A percentile compares a stretch with the other conserved stretches of the same genome.
These are phyloP conservation scores for Drosophila orosa DNA, from an alignment of 1,140 invertebrate genomes.

Conservation along the genomic window DNA sequence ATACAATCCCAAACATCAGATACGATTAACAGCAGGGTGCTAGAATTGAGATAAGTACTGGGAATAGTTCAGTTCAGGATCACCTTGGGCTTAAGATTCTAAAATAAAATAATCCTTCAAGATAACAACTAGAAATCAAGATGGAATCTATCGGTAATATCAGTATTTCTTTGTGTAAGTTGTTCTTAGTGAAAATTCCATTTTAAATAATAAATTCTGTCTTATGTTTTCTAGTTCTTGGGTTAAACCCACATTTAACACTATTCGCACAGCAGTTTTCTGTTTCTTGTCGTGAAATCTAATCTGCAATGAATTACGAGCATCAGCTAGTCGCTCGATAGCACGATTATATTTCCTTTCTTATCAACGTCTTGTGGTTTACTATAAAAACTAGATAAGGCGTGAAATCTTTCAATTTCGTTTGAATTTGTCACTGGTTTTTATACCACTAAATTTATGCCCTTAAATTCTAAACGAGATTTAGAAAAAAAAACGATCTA, in stretches of 20 bases:
- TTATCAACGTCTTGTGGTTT: constrained; percentile 43
- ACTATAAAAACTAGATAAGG: constrained; percentile 24
- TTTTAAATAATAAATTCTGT: neutral
- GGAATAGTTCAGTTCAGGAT: too few species aligned
- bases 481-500: neutral
- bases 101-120: too few species aligned
- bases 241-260: neutral
- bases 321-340: constrained; percentile 28
- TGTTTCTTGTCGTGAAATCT: constrained; percentile 29
- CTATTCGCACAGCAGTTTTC: neutral
- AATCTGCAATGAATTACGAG: constrained; percentile 44
- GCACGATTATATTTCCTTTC: constrained; percentile 13
- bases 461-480: neutral
- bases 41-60: neutral
- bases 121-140: too few species aligned
- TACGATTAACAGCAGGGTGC: neutral
- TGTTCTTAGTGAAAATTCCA: neutral
- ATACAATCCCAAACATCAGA: neutral
- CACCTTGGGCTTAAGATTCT: too few species aligned
- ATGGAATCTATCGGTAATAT: neutral
- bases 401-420: neutral
- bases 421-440: neutral
- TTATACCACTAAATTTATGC: neutral
- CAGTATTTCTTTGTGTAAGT: neutral
- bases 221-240: neutral